These are phyloP conservation scores for Mastacembelus armatus DNA, from an alignment of 2,797 vertebrate genomes.

Conservation along the genomic window DNA sequence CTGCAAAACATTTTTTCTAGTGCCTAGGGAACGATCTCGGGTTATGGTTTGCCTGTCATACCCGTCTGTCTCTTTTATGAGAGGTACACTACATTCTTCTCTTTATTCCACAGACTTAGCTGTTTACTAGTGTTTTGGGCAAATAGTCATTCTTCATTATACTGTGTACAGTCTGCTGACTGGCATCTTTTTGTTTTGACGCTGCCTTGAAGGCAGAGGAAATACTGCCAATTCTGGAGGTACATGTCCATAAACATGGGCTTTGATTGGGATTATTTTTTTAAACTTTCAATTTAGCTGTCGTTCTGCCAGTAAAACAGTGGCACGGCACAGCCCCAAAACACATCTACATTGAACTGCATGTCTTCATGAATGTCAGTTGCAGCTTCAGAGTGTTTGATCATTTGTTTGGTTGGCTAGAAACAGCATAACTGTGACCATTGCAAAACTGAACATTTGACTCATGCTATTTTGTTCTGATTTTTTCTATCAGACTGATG, in stretches of 20 bases:
- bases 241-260: slow-evolving; percentile 2
- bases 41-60: slow-evolving; percentile 43
- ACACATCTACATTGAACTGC: not conserved
- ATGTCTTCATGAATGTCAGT: not conserved
- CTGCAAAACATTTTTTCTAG: slow-evolving; percentile 47
- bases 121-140: slow-evolving; percentile 12
- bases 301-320: not conserved
- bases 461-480: not conserved
- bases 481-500: slow-evolving; percentile 67
- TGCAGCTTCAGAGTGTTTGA: not conserved
- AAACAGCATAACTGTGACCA: not conserved
- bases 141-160: slow-evolving; percentile 23
- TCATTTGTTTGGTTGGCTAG: not conserved
- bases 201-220: not conserved
- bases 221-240: slow-evolving; percentile 1
- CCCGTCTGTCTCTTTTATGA: slow-evolving; percentile 26
- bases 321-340: not conserved
- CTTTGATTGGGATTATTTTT: not conserved
- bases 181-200: slow-evolving; percentile 20
- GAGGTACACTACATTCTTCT: slow-evolving; percentile 4
- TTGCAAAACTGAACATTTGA: not conserved
- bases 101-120: not conserved
- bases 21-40: slow-evolving; percentile 35
- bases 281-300: slow-evolving; percentile 7
- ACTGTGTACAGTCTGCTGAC: not conserved